Evolutionary conservation across 2,888 invertebrate species (phyloP).

Genomic region (Metalampra italica): DNA sequence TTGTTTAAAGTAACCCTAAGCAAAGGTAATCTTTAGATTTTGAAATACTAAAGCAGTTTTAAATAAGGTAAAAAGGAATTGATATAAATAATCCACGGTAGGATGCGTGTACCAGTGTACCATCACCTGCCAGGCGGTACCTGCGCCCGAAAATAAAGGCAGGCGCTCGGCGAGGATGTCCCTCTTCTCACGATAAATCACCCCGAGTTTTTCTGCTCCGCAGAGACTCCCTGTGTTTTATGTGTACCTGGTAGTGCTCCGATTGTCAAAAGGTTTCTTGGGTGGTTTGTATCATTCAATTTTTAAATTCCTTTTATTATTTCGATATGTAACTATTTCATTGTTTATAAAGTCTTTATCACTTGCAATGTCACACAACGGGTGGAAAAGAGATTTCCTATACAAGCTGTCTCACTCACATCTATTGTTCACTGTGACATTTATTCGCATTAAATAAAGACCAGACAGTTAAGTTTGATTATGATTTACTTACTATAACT

Average conservation of each 20-base stretch:
- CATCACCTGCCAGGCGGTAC: constrained; percentile 33
- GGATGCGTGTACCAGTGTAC: constrained; percentile 13
- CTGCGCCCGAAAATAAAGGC: constrained; percentile 46
- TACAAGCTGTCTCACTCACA: no score
- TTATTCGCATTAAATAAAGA: no score
- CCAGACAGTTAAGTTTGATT: no score
- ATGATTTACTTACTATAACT: no score
- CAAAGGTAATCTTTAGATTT: no score
- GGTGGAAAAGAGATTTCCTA: no score
- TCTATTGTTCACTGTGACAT: no score
- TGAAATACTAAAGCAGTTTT: no score
- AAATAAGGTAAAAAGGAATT: constrained; percentile 12
- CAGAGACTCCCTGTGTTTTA: constrained; percentile 57
- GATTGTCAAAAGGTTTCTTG: constrained; percentile 36
- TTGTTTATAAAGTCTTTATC: no score
- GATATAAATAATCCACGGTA: constrained; percentile 21
- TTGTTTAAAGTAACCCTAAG: no score
- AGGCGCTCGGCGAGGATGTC: constrained; percentile 47
- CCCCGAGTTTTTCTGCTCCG: constrained; percentile 50
- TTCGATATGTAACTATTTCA: constrained; percentile 7
- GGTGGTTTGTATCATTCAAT: constrained; percentile 10
- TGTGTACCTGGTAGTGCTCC: constrained; percentile 41
- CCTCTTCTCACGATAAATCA: constrained; percentile 70
- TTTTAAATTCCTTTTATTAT: constrained; percentile 15
- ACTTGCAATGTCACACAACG: no score